Evolutionary conservation across 2,888 invertebrate species (phyloP), one percentile per base, ranked within the genome.

Genomic region (Atherix ibis): DNA sequence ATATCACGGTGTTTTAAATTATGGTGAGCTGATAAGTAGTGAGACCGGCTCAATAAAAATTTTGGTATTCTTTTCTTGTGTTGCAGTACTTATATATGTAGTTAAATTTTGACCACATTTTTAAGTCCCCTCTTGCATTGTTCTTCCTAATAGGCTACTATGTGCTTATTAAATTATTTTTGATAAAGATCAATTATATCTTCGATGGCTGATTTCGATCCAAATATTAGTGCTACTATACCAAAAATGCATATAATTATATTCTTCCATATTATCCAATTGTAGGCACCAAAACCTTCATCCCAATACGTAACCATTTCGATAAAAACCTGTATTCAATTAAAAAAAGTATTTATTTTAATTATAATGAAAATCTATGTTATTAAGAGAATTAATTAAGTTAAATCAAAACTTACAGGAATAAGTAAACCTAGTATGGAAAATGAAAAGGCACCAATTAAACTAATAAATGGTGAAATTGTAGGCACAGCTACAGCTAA

Each of bases 381-480:
- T 22, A 8, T 22, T 10, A 8, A 22, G 22, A 22, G 10, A 22
- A 22, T 22, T 22, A 8, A 6, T 22, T 22, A 8, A 9, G 5
- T n/a, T 16, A 24, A 30, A 10, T n/a, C 9, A 2, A 74, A 13
- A 50, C 52, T 53, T 47, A 60, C 83, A 2, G 94, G 94, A 32
- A 84, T 75, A 35, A 92, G 73, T 22, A 94, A 73, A 12, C 92
- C 92, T 15, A 94, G 70, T 44, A 88, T 78, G 6, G 91, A 88
- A 56, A 89, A 88, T 53, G 89, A 89, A 52, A 92, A 79, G 27
- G 92, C 89, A 43, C 94, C 94, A 43, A 94, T 89, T 31, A 94
- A 68, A 5, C 83, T 80, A 58, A 94, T 87, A 54, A 94, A 85
- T 0, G 92, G 83, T 9, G 73, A 79, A 44, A 94, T 83, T 29